Percentiles rank a stretch among this genome's conserved stretches.
phyloP scores from a whole-genome alignment of 2,113 vertebrate species.

The Thalassoma bifasciatum region DNA sequence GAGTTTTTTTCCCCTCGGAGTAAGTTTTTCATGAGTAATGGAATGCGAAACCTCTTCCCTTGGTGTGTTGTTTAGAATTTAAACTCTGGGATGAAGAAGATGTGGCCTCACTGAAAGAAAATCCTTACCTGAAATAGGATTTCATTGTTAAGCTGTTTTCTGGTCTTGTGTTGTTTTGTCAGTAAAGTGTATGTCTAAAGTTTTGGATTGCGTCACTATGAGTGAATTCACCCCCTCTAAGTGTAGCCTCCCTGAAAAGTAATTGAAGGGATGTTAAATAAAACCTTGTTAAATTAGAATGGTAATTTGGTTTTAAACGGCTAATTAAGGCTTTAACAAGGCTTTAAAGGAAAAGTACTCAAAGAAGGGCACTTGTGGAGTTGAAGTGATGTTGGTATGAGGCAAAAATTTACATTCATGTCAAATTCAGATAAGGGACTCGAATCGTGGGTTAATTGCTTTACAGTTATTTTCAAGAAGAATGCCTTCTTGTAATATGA shows the following conservation, averaged over 20 bases:
- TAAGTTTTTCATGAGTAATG: background rate
- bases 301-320: constrained; percentile 33
- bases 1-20: background rate
- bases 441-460: background rate
- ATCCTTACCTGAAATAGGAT: too few species aligned
- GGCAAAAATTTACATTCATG: background rate
- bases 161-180: background rate
- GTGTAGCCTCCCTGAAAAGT: constrained; percentile 7
- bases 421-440: background rate
- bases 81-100: too few species aligned
- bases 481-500: background rate
- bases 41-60: too few species aligned
- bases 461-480: background rate
- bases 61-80: too few species aligned
- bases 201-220: background rate
- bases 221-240: background rate
- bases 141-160: too few species aligned
- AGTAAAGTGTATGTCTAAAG: background rate
- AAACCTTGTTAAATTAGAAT: constrained; percentile 22
- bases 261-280: constrained; percentile 25
- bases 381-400: background rate
- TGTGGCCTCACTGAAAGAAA: too few species aligned
- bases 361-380: constrained; percentile 3
- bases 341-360: background rate
- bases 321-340: constrained; percentile 47